These are phyloP conservation scores for Chloroceryle aenea DNA, from an alignment of 2,113 vertebrate species.

Conservation along the genomic window DNA sequence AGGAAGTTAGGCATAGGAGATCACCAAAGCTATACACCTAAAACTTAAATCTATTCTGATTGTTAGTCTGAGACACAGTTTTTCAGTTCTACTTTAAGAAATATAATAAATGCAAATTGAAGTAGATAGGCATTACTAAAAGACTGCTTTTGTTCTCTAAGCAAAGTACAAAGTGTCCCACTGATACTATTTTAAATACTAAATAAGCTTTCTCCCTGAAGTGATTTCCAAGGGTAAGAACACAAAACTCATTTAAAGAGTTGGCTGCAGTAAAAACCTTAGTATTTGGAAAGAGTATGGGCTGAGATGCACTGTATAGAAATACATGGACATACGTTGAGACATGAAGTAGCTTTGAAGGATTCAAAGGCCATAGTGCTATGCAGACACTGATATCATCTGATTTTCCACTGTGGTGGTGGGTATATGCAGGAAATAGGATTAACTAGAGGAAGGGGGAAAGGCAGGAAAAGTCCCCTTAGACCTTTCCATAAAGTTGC, in stretches of 20 bases:
- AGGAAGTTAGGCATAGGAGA: not conserved
- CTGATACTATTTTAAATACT: not conserved
- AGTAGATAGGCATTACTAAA: not conserved
- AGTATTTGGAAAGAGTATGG: not conserved
- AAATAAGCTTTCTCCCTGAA: not conserved
- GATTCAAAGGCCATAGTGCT: not conserved
- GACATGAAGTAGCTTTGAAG: not conserved
- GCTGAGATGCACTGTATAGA: not conserved
- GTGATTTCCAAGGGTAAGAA: not conserved
- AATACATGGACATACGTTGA: not conserved
- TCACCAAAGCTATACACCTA: not conserved
- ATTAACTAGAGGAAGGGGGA: not conserved
- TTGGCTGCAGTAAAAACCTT: not conserved
- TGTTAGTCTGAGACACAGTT: not conserved
- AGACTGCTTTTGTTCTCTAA: not conserved
- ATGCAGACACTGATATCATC: not conserved
- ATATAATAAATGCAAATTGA: not conserved
- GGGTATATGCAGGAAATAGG: not conserved
- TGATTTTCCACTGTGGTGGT: not conserved
- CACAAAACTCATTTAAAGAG: not conserved
- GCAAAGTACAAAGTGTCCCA: not conserved
- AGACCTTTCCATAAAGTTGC: not conserved
- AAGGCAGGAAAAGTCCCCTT: not conserved
- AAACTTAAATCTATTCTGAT: not conserved
- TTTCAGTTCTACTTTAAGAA: not conserved